A percentile compares a stretch with the other conserved stretches of the same genome.
Conservation (phyloP, 1,140 invertebrate species). For the Aphaenogaster rudis region DNA sequence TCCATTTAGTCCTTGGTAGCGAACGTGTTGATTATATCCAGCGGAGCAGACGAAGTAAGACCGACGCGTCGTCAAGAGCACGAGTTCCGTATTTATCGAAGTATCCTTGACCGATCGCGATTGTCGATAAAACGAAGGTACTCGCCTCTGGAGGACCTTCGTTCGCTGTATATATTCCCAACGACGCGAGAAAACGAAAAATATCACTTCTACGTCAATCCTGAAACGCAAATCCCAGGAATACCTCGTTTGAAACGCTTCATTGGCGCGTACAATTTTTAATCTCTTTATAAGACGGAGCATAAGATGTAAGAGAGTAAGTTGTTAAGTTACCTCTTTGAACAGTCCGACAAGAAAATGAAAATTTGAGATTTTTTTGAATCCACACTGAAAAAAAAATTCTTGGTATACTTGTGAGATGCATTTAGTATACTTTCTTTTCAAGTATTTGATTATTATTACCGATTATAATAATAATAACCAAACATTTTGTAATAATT, state of each 20-base stretch:
- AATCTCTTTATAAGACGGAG: background rate
- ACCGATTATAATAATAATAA: too few species aligned
- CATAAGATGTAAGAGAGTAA: background rate
- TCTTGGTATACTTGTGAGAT: too few species aligned
- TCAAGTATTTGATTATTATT: too few species aligned
- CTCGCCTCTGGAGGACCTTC: background rate
- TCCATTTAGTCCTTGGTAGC: constrained; percentile 22
- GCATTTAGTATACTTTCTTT: too few species aligned
- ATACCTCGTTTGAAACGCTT: background rate
- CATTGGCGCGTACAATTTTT: background rate
- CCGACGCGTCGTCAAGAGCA: constrained; percentile 2
- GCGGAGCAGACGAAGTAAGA: background rate
- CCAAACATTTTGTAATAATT: too few species aligned
- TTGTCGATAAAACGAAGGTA: constrained; percentile 31
- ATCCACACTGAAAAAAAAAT: too few species aligned
- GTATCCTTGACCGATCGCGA: constrained; percentile 28
- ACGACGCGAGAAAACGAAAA: constrained; percentile 9
- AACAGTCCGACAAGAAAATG: background rate
- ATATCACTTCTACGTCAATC: constrained; percentile 29
- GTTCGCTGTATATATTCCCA: background rate
- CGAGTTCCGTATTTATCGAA: constrained; percentile 10
- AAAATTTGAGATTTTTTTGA: background rate
- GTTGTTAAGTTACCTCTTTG: background rate
- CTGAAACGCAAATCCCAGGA: background rate
- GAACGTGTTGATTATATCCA: background rate